Conservation (phyloP, 2,888 invertebrate genomes). For the Metopia argyrocephala region DNA sequence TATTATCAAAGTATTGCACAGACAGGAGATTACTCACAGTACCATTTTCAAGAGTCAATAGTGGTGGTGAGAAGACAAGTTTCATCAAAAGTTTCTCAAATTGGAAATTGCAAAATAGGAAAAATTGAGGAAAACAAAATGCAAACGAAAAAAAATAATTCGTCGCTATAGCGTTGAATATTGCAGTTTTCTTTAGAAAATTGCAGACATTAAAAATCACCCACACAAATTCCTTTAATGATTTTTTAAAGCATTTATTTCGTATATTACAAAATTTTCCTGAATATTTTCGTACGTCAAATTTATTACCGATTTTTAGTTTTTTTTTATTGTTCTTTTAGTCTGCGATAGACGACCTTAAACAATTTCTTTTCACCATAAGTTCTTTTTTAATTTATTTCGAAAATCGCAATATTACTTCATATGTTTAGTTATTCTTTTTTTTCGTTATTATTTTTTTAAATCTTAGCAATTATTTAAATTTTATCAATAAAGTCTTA, state of each 20-base stretch:
- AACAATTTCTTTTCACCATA: conserved; percentile 21
- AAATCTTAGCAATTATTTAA: background rate
- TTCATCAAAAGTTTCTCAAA: conserved; percentile 28
- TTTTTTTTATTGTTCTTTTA: background rate
- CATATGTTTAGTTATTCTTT: background rate
- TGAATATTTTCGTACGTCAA: background rate
- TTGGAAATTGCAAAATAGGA: conserved; percentile 30
- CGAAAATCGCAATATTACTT: background rate
- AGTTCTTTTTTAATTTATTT: background rate
- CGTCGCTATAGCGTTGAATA: too few relatives aligned
- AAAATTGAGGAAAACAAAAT: conserved; percentile 11
- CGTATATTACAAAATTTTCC: background rate
- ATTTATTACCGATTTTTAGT: background rate
- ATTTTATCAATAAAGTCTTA: conserved; percentile 17
- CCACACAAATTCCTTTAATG: background rate
- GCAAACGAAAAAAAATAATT: background rate
- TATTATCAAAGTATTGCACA: conserved; percentile 5
- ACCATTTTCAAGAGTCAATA: background rate
- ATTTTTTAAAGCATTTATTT: background rate
- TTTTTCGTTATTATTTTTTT: conserved; percentile 1
- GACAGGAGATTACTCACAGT: conserved; percentile 48
- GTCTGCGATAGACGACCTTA: conserved; percentile 13
- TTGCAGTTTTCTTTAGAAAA: too few relatives aligned
- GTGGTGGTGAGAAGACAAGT: conserved; percentile 25
- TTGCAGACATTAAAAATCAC: too few relatives aligned